Evolutionary conservation across 2,113 vertebrate species (phyloP).

Genomic region (Sceloporus tristichus): DNA sequence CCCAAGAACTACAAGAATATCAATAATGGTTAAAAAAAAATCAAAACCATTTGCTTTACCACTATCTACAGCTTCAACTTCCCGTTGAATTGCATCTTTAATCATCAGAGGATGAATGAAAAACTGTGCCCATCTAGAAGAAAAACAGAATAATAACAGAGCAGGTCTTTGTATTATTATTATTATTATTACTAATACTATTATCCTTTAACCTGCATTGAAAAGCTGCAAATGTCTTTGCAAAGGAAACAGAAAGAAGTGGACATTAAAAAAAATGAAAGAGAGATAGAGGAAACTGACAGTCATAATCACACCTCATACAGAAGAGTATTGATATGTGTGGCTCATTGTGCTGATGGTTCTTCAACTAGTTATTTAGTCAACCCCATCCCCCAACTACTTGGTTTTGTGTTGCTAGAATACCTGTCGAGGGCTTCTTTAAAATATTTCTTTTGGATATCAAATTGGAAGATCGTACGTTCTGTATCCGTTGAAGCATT

Average conservation of each 20-base stretch:
- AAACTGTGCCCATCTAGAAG: slow-evolving; percentile 94
- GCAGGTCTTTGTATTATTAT: not conserved
- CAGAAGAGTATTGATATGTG: not conserved
- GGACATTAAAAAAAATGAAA: not conserved
- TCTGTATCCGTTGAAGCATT: slow-evolving; percentile 97
- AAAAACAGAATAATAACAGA: slow-evolving; percentile 34
- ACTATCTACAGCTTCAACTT: slow-evolving; percentile 97
- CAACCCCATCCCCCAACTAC: not conserved
- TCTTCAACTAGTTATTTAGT: not conserved
- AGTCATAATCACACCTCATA: not conserved
- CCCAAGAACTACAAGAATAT: not conserved
- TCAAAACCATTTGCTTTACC: slow-evolving; percentile 79
- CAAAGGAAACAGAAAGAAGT: not conserved
- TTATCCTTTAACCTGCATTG: not conserved
- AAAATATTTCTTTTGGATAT: slow-evolving; percentile 93
- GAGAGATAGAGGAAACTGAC: not conserved
- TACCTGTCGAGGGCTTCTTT: slow-evolving; percentile 95
- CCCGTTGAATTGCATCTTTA: slow-evolving; percentile 92
- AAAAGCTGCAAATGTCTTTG: not conserved
- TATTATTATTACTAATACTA: too few relatives aligned
- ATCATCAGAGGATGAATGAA: slow-evolving; percentile 97
- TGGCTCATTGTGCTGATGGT: not conserved
- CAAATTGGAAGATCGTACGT: slow-evolving; percentile 95
- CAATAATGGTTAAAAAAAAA: not conserved
- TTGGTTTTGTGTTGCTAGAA: slow-evolving; percentile 18